A percentile compares a stretch with the other conserved stretches of the same genome.
These are phyloP conservation scores for Furcula furcula DNA, from an alignment of 2,888 invertebrate species.

Conservation along the genomic window DNA sequence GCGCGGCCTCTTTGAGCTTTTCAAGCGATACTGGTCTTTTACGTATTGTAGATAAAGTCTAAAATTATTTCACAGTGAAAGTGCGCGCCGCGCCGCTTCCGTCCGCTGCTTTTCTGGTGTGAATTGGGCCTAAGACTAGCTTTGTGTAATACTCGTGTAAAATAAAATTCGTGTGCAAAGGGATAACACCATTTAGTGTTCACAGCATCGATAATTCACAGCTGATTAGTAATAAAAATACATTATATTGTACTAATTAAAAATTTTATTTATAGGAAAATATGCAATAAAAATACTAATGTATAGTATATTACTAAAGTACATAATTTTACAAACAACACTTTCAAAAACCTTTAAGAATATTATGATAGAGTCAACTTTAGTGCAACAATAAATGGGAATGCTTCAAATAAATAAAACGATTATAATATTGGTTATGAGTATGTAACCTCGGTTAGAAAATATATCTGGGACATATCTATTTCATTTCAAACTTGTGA, in stretches of 20 bases:
- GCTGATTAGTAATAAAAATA: conserved; percentile 11
- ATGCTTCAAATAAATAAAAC: conserved; percentile 73
- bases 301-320: conserved; percentile 72
- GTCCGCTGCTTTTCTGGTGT: too few species aligned
- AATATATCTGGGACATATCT: conserved; percentile 41
- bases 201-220: too few species aligned
- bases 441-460: conserved; percentile 40
- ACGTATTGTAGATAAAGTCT: too few species aligned
- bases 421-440: conserved; percentile 51
- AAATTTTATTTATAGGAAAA: conserved; percentile 76
- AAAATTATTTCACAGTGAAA: too few species aligned
- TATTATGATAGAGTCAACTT: conserved; percentile 50
- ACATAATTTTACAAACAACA: conserved; percentile 64
- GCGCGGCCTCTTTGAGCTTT: too few species aligned
- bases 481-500: conserved; percentile 39
- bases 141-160: too few species aligned
- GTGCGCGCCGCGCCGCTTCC: too few species aligned
- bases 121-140: too few species aligned
- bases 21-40: too few species aligned
- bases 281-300: conserved; percentile 77
- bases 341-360: conserved; percentile 44
- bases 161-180: too few species aligned
- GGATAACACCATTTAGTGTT: too few species aligned
- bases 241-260: conserved; percentile 43
- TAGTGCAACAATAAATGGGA: conserved; percentile 59